Evolutionary conservation across 2,888 invertebrate genomes (phyloP), one percentile per base, ranked within the genome.

Genomic region (Tipula lateralis): DNA sequence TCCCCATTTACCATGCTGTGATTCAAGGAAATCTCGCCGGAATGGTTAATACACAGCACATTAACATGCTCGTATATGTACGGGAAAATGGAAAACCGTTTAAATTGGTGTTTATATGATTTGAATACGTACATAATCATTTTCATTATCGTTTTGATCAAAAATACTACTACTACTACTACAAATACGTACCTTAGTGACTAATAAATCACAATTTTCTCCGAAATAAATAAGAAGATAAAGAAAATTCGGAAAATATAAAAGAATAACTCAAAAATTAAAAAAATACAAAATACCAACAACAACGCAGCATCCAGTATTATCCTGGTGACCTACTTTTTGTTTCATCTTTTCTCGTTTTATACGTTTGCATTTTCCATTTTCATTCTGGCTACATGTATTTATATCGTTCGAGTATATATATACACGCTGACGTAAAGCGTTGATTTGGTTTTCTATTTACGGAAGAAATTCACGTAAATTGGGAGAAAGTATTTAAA

Each of bases 181-280:
- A 66, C 66, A 3, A 24, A 24, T 66, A 66, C 9, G 24, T 66
- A 66, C 66, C 66, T 19, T 66, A 12, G 66, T 66, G 66, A 66
- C 66, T 66, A 66, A 66, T 66, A 66, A 66, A 66, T 66, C 66
- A 66, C 66, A 66, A 66, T 66, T 66, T 66, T 66, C 66, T 24
- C 66, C 66, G 36, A 6, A 36, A 36, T 9, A 36, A 36, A 36
- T 9, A 66, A 66, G 24, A 19, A n/a, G 24, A 66, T 66, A 66
- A 66, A 66, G 66, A 66, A 66, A 24, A 24, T 66, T 9, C 24
- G n/a, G n/a, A 44, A 44, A n/a, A 44, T 44, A 44, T 44, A 44
- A 44, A 24, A 66, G 66, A 66, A 66, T 24, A 66, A 1, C 66
- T 9, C 24, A 66, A 66, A 66, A 66, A 12, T 24, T 66, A 66